Conservation (phyloP, 2,113 vertebrate genomes). For the Atrichornis clamosus region DNA sequence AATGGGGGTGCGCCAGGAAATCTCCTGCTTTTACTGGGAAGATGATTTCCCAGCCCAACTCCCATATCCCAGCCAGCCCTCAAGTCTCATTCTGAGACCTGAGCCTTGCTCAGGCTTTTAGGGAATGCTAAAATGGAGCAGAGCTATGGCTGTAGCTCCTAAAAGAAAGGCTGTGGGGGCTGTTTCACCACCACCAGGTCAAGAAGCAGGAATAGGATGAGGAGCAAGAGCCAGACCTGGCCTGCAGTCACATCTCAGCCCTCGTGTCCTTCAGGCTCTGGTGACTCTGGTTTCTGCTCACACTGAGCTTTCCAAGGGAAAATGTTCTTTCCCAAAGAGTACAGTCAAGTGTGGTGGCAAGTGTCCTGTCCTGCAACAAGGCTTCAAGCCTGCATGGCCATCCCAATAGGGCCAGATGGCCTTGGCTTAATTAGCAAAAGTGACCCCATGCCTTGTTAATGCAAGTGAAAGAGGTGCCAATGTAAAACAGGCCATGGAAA, state of each 20-base stretch:
- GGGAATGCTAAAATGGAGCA: neutral
- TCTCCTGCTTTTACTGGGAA: neutral
- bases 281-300: neutral
- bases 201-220: neutral
- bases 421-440: neutral
- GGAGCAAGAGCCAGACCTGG: neutral
- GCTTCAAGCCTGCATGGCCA: neutral
- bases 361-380: neutral
- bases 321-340: accelerated
- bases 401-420: neutral
- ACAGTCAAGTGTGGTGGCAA: neutral
- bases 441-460: neutral
- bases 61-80: neutral
- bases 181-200: neutral
- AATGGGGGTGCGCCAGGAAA: neutral
- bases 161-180: neutral
- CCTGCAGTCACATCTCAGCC: neutral
- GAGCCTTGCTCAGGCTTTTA: neutral
- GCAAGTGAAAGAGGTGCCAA: neutral
- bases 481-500: neutral
- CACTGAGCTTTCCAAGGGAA: neutral
- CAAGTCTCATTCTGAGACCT: neutral
- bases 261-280: neutral
- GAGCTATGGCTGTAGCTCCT: neutral
- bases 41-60: neutral